phyloP scores from a whole-genome alignment of 1,140 invertebrate genomes.

The Papilio helenus region DNA sequence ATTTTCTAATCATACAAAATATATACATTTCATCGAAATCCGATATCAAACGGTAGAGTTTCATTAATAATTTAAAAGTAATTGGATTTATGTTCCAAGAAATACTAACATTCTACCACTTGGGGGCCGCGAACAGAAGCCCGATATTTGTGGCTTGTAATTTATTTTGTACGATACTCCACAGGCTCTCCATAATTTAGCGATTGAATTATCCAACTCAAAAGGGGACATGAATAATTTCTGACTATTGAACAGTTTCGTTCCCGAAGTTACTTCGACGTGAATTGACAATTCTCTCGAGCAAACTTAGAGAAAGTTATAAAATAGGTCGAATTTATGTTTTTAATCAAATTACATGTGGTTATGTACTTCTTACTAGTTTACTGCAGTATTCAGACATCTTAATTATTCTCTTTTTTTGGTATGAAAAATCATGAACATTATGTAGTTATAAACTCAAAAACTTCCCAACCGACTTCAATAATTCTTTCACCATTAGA shows the following conservation, averaged over 20 bases:
- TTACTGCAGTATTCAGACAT: too few species aligned
- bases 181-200: conserved; percentile 21
- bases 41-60: neutral
- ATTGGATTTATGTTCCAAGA: neutral
- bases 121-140: neutral
- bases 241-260: conserved; percentile 25
- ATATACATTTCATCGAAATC: neutral
- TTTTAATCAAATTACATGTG: too few species aligned
- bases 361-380: too few species aligned
- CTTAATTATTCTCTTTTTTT: too few species aligned
- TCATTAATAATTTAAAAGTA: neutral
- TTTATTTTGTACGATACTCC: conserved; percentile 26
- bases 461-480: too few species aligned
- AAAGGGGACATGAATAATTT: conserved; percentile 25
- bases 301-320: neutral
- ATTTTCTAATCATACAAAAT: neutral
- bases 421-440: too few species aligned
- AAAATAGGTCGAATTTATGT: too few species aligned
- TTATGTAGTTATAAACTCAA: too few species aligned
- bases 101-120: neutral
- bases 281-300: neutral
- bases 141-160: conserved; percentile 22
- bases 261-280: conserved; percentile 5
- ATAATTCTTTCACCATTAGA: too few species aligned
- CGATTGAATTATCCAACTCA: conserved; percentile 22